These are phyloP conservation scores for Aphodius granarius DNA, from an alignment of 2,888 invertebrate species.

Conservation along the genomic window DNA sequence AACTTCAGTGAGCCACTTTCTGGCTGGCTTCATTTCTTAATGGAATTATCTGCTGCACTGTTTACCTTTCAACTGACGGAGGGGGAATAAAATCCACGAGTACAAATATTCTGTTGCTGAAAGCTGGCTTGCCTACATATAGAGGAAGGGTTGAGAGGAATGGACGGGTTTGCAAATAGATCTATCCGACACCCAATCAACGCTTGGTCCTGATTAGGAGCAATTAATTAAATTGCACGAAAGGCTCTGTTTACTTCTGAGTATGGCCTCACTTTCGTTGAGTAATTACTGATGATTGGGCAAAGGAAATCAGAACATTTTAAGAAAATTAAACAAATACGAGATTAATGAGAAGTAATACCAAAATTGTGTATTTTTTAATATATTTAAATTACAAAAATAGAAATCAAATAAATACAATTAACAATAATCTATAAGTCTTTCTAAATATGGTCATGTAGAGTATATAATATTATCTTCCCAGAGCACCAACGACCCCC, in stretches of 20 bases:
- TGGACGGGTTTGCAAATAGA: constrained; percentile 4
- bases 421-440: not conserved
- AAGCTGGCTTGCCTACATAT: not conserved
- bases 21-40: constrained; percentile 2
- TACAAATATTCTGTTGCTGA: not conserved
- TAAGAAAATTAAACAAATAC: too few relatives aligned
- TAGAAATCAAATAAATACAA: not conserved
- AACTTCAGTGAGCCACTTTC: constrained; percentile 1
- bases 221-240: constrained; percentile 6
- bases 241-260: not conserved
- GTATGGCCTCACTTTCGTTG: constrained; percentile 4
- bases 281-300: not conserved
- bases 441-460: not conserved
- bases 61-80: not conserved
- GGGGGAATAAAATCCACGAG: not conserved
- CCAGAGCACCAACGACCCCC: constrained; percentile 19
- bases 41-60: not conserved
- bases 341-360: too few relatives aligned
- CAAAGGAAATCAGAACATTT: too few relatives aligned
- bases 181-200: constrained; percentile 1
- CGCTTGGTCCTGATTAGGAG: constrained; percentile 8
- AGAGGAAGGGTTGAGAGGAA: not conserved
- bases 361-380: too few relatives aligned
- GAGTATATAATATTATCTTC: not conserved
- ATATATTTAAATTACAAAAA: too few relatives aligned